phyloP scores from a whole-genome alignment of 2,797 vertebrate species.

The Melopsittacus undulatus region DNA sequence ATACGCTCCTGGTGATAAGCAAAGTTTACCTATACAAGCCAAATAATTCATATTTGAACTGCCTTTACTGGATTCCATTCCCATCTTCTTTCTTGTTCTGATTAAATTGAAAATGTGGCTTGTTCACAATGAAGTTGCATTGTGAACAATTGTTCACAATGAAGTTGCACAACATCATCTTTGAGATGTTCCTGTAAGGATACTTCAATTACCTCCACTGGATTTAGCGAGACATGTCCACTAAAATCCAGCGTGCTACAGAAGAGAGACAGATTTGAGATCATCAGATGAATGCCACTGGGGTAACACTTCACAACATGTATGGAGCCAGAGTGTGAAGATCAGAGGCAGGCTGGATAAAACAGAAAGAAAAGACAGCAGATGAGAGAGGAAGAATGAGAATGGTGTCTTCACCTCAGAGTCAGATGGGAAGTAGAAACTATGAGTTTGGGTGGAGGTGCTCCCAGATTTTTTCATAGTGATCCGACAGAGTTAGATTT shows the following conservation, averaged over 20 bases:
- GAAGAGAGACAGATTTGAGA: background rate
- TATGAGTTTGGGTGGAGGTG: fast-evolving
- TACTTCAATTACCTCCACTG: background rate
- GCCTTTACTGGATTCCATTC: background rate
- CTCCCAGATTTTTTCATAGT: background rate
- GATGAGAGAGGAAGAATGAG: background rate
- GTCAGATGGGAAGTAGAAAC: background rate
- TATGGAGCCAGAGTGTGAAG: background rate
- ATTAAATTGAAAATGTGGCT: background rate
- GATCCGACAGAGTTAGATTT: background rate
- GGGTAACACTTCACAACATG: background rate
- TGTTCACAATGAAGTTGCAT: background rate
- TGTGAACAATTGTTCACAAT: background rate
- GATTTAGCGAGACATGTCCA: background rate
- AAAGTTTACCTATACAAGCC: background rate
- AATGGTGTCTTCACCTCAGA: background rate
- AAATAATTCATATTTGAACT: background rate
- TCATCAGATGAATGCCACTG: background rate
- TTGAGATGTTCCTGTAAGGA: background rate
- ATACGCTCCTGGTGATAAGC: background rate
- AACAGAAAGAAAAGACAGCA: background rate
- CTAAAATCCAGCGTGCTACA: background rate
- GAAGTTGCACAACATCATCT: background rate
- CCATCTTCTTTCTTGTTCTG: background rate
- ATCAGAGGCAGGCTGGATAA: background rate